Base-by-base conservation (phyloP, 2,113 vertebrate genomes). In the Agapornis roseicollis region DNA sequence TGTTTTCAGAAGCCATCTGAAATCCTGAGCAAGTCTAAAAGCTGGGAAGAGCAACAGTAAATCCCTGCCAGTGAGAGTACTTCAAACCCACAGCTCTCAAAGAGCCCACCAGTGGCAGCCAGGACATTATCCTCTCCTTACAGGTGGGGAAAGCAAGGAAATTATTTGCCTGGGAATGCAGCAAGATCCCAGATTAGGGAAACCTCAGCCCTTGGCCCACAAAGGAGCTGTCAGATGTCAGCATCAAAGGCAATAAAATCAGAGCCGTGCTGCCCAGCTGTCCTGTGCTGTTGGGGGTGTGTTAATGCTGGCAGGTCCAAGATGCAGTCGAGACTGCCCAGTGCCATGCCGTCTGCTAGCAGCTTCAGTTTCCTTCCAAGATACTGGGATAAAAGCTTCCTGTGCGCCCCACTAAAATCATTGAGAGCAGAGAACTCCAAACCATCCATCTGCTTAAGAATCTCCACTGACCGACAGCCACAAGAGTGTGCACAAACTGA, bases 371-470 rank as follows among this genome's bases (percentile, higher is more conserved):
- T 79, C 60, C 33, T 80, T 80, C 55, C 85, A 78, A 77, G 46
- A 70, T 14, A 35, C 28, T 6, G 5, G 33, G 35, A 29, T n/a
- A 79, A 76, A 73, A 81, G 7, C 71, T 86, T 68, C 77, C 73
- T 2, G 0, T 16, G 68, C 88, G 76, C 31, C 7, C 23, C 31
- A 9, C 56, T 68, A 2, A 27, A 66, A 24, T 37, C 0, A 0
- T 2, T 33, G 53, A 50, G 52, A 84, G 56, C 47, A 39, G 61
- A 9, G 58, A 61, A 49, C 39, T 44, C 56, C 50, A 42, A 55
- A 39, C n/a, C 52, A 31, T 80, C 82, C 71, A 31, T 69, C 83
- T 95, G 85, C 83, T 81, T 61, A 46, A 23, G 10, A 19, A 42
- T 33, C 70, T 82, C 56, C 17, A 1, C 88, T 29, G 19, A 25